Evolutionary conservation across 1,140 invertebrate species (phyloP), one percentile per base, ranked within the genome.

Genomic region (Drosophila ambigua): DNA sequence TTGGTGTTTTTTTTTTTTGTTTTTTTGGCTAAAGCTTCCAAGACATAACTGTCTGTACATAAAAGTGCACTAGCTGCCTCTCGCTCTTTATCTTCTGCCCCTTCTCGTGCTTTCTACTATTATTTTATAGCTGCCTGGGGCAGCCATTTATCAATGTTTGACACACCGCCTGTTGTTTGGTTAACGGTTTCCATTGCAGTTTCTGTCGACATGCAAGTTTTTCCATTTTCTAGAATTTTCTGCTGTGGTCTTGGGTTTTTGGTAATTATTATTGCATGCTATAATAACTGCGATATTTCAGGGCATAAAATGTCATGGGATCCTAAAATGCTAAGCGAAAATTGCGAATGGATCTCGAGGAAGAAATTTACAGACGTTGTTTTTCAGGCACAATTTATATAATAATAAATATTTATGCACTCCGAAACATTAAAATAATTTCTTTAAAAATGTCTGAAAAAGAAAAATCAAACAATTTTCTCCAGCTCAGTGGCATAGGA

Each of bases 401-500:
- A 20, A 20, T 20, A 2, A 20, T 20, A 20, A 20, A 20, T 20
- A 20, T 20, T 20, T 20, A 20, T 20, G 1, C 20, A 1, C 20
- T 20, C 20, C 1, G 20, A 1, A 20, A 20, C 20, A 20, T 20
- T 20, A 2, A 20, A 20, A 20, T 20, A 20, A 20, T 20, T 20
- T 20, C 20, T 20, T 20, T 20, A 20, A 1, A 20, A 20, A 20
- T 20, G 20, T 20, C 20, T 20, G 20, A 24, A 4, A 4, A 24
- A 24, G 1, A 24, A 7, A 28, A 28, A 7, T 28, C 26, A 28
- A 28, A 39, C 11, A 39, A 39, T 39, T 39, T 99, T 99, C 94
- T 99, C 99, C 63, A 99, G 94, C 94, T 99, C 98, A 91, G 96
- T 95, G 13, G 99, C 99, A 94, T 99, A 99, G 92, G 97, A 97